Evolutionary conservation across 2,113 vertebrate species (phyloP), one percentile per base, ranked within the genome.

Genomic region (Lophura nycthemera): DNA sequence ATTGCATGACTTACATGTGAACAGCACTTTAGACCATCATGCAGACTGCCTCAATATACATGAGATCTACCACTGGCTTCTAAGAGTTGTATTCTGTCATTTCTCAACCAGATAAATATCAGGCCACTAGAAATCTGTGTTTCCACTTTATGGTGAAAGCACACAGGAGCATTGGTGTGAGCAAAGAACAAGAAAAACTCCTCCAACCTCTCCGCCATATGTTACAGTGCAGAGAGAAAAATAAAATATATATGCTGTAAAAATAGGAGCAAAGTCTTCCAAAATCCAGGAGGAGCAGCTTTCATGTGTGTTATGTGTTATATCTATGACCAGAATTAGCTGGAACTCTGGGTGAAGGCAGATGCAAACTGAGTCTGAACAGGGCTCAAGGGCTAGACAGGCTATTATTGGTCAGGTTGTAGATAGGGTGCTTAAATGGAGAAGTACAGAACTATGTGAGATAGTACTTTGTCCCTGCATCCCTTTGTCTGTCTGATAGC

Each of bases 401-500:
- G 11, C 13, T 42, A 6, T 52, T 73, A 81, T 27, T 50, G 83
- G 8, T 36, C 29, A 84, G n/a, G 18, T 72, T 21, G 59, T 54
- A 48, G 25, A 7, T 11, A 60, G 6, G 19, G 3, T 52, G 25
- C 36, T 67, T 40, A 65, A 69, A 73, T 0, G 50, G 34, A 89
- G 57, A 36, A 60, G 14, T 29, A 38, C 30, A 54, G 70, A 10
- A 27, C 13, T 27, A 63, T 25, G 60, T 30, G 52, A 29, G 19
- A 52, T 20, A 54, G 45, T 42, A 9, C 10, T 61, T 32, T 56
- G 18, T 38, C 20, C 7, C 40, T 71, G 57, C 10, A n/a, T 20
- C 30, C 32, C 56, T 59, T 32, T n/a, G 32, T 32, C 56, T 6
- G 2, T 32, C 56, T 61, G 34, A 16, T 25, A 0, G 0, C 27